Evolutionary conservation across 2,113 vertebrate species (phyloP).

Genomic region (Strigops habroptila): DNA sequence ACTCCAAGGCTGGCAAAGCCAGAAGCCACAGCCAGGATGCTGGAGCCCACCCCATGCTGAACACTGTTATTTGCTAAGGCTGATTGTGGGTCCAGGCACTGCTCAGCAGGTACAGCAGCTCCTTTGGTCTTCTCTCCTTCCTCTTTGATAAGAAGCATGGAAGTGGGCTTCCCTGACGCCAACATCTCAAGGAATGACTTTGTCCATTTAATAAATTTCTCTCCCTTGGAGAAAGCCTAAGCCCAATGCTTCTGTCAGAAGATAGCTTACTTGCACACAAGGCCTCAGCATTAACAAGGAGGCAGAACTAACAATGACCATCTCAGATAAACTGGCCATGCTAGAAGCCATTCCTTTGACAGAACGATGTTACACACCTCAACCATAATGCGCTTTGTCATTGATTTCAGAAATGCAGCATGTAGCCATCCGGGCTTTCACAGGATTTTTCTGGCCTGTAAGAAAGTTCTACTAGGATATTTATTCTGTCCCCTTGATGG

Average conservation of each 20-base stretch:
- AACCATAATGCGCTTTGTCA: conserved; percentile 14
- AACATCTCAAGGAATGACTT: background rate
- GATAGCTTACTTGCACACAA: background rate
- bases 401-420: background rate
- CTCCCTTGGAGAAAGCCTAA: background rate
- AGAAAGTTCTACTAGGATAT: background rate
- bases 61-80: background rate
- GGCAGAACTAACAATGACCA: background rate
- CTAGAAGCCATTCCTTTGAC: background rate
- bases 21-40: background rate
- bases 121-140: background rate
- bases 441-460: background rate
- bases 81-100: fast-evolving
- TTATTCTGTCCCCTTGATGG: background rate
- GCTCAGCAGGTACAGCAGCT: background rate
- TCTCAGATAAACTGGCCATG: background rate
- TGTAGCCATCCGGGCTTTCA: conserved; percentile 1
- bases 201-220: background rate
- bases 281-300: background rate
- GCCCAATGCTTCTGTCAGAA: background rate
- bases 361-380: background rate
- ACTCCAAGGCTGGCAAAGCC: background rate
- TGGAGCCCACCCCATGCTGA: background rate
- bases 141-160: background rate
- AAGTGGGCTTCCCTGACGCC: background rate